Evolutionary conservation across 2,888 invertebrate genomes (phyloP).

Genomic region (Conistra vaccinii): DNA sequence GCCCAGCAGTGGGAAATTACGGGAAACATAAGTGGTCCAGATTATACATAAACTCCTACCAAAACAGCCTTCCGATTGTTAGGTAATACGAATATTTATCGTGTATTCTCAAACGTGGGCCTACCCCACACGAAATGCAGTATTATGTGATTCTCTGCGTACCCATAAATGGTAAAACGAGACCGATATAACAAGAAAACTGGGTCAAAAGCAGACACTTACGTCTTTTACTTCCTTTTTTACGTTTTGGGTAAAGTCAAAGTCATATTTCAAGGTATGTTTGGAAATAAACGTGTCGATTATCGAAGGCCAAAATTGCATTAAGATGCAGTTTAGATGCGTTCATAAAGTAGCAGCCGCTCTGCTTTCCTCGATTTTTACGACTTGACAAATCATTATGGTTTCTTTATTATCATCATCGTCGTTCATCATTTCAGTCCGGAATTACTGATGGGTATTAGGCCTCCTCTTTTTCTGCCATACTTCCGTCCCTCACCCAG

Average conservation of each 20-base stretch:
- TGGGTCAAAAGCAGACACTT: constrained; percentile 55
- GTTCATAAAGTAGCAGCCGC: background rate
- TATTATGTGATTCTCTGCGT: constrained; percentile 26
- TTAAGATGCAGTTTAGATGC: constrained; percentile 12
- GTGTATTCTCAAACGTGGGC: background rate
- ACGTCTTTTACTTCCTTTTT: constrained; percentile 52
- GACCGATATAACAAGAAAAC: constrained; percentile 27
- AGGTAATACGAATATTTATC: constrained; percentile 15
- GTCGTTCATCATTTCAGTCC: too few species aligned
- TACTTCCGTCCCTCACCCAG: too few species aligned
- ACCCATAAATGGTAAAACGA: constrained; percentile 28
- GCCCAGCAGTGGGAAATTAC: too few species aligned
- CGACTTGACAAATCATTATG: background rate
- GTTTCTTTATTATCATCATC: too few species aligned
- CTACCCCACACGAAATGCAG: constrained; percentile 1
- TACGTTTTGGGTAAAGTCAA: constrained; percentile 53
- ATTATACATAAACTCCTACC: background rate
- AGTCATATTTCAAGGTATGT: constrained; percentile 56
- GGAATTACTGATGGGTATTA: too few species aligned
- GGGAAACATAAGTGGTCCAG: too few species aligned
- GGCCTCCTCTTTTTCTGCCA: too few species aligned
- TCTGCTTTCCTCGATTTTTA: background rate
- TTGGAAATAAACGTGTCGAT: constrained; percentile 23
- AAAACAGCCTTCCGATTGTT: background rate
- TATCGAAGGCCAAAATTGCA: constrained; percentile 15